phyloP scores from a whole-genome alignment of 2,888 invertebrate genomes.

The Lasiommata megera region DNA sequence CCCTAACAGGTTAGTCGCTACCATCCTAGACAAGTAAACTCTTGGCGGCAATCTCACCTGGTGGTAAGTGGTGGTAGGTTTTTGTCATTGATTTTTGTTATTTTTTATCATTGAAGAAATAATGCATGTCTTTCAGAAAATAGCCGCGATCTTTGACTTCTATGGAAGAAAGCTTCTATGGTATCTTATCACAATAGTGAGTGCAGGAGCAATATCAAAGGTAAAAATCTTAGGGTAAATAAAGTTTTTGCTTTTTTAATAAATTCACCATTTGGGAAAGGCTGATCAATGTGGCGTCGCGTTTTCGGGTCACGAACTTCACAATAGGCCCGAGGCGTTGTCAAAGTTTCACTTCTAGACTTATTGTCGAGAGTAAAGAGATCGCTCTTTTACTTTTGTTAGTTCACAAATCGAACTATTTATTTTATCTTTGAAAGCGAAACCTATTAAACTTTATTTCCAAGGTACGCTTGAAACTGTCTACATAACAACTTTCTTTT shows the following conservation, averaged over 20 bases:
- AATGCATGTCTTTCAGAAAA: too few species aligned
- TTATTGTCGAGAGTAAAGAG: background rate
- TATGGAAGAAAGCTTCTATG: too few species aligned
- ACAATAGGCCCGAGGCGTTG: slow-evolving; percentile 23
- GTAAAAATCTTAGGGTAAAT: too few species aligned
- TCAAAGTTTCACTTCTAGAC: slow-evolving; percentile 10
- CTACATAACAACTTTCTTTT: background rate
- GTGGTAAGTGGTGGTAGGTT: too few species aligned
- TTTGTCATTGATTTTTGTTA: too few species aligned
- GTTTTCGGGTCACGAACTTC: slow-evolving; percentile 59
- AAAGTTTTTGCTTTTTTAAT: too few species aligned
- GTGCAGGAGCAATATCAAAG: background rate
- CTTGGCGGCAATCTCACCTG: too few species aligned
- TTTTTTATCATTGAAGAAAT: too few species aligned
- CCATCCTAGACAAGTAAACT: too few species aligned
- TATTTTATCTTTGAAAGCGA: slow-evolving; percentile 3
- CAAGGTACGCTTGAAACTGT: background rate
- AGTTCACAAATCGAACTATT: background rate
- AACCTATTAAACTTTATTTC: background rate
- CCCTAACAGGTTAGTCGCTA: too few species aligned
- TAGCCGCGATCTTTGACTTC: too few species aligned
- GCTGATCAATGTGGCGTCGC: slow-evolving; percentile 38
- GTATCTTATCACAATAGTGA: too few species aligned
- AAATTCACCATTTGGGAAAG: background rate
- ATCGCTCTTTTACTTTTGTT: slow-evolving; percentile 1